These are phyloP conservation scores for Clunio marinus DNA, from an alignment of 2,888 invertebrate species.

Conservation along the genomic window DNA sequence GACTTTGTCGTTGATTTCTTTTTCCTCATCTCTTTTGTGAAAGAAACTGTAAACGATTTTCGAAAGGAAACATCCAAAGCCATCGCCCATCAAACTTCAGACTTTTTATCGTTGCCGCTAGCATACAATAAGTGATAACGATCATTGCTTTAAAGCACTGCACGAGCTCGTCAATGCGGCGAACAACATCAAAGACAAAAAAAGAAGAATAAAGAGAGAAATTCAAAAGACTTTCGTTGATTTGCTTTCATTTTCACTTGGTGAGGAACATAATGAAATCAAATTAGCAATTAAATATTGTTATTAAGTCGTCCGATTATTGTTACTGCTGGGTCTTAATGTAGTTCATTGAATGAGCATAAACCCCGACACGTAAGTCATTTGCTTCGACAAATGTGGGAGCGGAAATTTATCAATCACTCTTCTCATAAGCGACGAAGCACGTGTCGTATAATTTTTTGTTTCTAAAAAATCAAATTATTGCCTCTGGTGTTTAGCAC, in stretches of 20 bases:
- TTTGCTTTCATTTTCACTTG: not conserved
- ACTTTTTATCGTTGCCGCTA: too few relatives aligned
- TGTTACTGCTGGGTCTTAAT: too few relatives aligned
- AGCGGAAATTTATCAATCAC: too few relatives aligned
- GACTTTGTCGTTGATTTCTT: not conserved
- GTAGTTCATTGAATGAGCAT: not conserved
- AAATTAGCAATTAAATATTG: slow-evolving; percentile 19
- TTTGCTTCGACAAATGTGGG: not conserved
- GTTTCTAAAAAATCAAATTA: not conserved
- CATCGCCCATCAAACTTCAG: too few relatives aligned
- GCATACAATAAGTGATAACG: not conserved
- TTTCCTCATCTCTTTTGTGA: not conserved
- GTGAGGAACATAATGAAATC: slow-evolving; percentile 11
- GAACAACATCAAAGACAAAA: slow-evolving; percentile 7
- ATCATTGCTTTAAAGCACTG: not conserved
- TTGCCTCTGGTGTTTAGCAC: too few relatives aligned
- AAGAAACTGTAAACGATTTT: too few relatives aligned
- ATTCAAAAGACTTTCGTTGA: not conserved
- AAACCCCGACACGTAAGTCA: slow-evolving; percentile 1
- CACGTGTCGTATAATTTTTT: too few relatives aligned
- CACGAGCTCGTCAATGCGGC: not conserved
- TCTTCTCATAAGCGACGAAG: too few relatives aligned
- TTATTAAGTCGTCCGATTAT: not conserved
- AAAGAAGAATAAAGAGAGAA: too few relatives aligned
- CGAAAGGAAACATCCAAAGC: too few relatives aligned